These are phyloP conservation scores for Erebia aethiops DNA, from an alignment of 2,888 invertebrate genomes.

Conservation along the genomic window DNA sequence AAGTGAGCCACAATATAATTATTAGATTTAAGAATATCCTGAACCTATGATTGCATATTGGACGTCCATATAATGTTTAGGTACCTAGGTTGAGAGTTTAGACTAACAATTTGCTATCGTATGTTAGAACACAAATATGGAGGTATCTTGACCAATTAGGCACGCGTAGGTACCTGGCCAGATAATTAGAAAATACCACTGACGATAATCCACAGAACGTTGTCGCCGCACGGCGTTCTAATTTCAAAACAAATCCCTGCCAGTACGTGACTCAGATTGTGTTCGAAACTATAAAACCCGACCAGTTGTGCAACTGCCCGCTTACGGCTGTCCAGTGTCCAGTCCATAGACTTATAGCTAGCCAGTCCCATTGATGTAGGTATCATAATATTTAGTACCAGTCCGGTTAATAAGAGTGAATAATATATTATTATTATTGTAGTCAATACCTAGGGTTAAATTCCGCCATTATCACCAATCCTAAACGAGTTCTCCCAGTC, in stretches of 20 bases:
- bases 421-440: conserved; percentile 44
- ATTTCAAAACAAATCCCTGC: conserved; percentile 81
- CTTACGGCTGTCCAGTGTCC: conserved; percentile 37
- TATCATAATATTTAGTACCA: conserved; percentile 11
- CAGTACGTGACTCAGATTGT: conserved; percentile 80
- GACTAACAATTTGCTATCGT: no score
- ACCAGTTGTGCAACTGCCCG: conserved; percentile 58
- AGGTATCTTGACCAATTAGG: background rate
- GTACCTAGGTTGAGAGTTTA: no score
- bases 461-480: background rate
- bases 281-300: conserved; percentile 70
- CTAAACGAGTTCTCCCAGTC: background rate
- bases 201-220: conserved; percentile 74
- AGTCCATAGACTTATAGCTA: background rate
- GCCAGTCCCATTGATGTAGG: no score
- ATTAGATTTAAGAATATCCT: no score
- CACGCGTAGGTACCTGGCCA: conserved; percentile 24
- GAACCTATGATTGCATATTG: no score
- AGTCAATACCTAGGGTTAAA: conserved; percentile 23
- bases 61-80: no score
- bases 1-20: no score
- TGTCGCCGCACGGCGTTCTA: conserved; percentile 72
- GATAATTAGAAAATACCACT: conserved; percentile 71
- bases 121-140: no score
- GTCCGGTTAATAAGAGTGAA: conserved; percentile 67